Evolutionary conservation across 2,888 invertebrate species (phyloP), one percentile per base, ranked within the genome.

Genomic region (Nemotelus nigrinus): DNA sequence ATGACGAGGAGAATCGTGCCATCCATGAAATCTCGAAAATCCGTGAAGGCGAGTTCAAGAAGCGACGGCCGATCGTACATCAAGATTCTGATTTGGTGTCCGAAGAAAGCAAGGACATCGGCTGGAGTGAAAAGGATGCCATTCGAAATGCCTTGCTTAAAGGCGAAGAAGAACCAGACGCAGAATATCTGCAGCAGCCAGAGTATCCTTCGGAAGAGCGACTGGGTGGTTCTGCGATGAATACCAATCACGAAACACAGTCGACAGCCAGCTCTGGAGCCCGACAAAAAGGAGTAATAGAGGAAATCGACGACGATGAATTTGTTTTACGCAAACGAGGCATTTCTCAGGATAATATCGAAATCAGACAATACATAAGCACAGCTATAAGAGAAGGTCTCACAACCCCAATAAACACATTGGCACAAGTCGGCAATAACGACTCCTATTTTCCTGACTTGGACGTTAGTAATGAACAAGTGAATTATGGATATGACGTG

Each of bases 251-350:
- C 70, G 91, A 90, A 79, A 87, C 87, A 2, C 90, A 90, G 76
- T 92, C 91, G 0, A 91, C 91, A 1, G 90, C 90, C 2, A 91
- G 91, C 80, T 91, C 91, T 0, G 86, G 87, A 47, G 83, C 88
- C 48, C 85, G 88, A 44, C 88, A 91, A 72, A 89, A 89, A 72
- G 92, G 92, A 0, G 92, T 94, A 2, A 90, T 96, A 83, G 95
- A 95, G 87, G 94, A 95, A 88, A 93, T 95, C 81, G 93, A 95
- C 84, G 93, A 94, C 63, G 95, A 96, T 86, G 95, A 96, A 88
- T 96, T 95, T 88, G 94, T 95, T 85, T 89, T 95, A 79, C 90
- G 95, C 81, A 93, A 93, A 86, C 92, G 93, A 85, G 95, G 94
- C 80, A 92, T 94, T 83, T 94, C 94, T 80, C 92, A 92, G 83